Base-by-base conservation (phyloP, 2,113 vertebrate genomes). In the Hypanus sabinus region DNA sequence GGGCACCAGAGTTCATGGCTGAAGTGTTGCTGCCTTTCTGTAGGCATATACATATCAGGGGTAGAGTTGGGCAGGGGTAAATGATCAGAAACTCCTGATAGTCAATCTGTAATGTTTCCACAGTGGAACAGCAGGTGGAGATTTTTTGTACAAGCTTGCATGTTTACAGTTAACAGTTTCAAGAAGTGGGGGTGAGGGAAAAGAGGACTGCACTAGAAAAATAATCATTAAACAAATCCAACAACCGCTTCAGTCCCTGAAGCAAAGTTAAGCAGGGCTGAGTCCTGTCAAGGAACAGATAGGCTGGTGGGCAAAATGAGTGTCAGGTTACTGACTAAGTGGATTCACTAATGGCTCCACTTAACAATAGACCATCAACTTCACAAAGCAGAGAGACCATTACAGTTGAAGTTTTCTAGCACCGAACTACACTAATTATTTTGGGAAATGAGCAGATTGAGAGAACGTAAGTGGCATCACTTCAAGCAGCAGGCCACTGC, bases 371-470 rank as follows among this genome's bases (percentile, higher is more conserved):
- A n/a, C 87, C 65, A 30, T 90, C 87, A 65, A 22, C 62, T 65
- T 68, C n/a, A 90, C n/a, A 90, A 12, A 60, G 57, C 87, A 65
- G 87, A 68, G 30, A 16, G 30, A 65, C 24, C 87, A 65, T 68
- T 62, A 65, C 30, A 33, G 87, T 33, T 46, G 7, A 1, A 83
- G 62, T 90, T n/a, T 90, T 68, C 60, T 65, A 60, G n/a, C 62
- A 33, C 60, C 11, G 60, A 20, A 33, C n/a, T 8, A 90, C 30
- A 90, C 62, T 20, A 62, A 90, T 90, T 14, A 33, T 18, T 90
- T 90, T 30, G n/a, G 62, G 62, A 68, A 90, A 90, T 90, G 87
- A 68, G 87, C 55, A 62, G n/a, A 68, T 65, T 90, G 60, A 68
- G 10, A n/a, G 57, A 62, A 88, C 4, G 57, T n/a, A 88, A 90